Percentiles rank a stretch among this genome's conserved stretches.
phyloP scores from a whole-genome alignment of 2,113 vertebrate genomes.

The Phyllostomus discolor region DNA sequence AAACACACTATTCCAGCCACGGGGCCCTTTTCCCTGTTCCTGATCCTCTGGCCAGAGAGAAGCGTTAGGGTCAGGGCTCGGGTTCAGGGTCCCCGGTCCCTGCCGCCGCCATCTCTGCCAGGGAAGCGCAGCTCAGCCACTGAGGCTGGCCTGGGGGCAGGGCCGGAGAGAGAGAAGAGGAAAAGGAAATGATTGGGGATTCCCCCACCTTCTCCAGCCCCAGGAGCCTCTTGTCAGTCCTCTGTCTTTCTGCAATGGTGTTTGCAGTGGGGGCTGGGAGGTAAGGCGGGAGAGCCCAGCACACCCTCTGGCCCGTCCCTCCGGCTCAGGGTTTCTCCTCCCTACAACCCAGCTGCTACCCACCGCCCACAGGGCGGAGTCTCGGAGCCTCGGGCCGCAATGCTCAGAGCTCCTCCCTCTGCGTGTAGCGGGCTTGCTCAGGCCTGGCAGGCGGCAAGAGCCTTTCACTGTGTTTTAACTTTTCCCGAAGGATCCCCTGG shows the following conservation, averaged over 20 bases:
- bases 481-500: background rate
- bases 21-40: background rate
- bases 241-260: background rate
- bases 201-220: background rate
- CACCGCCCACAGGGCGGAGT: background rate
- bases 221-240: too few species aligned
- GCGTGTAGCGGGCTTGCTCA: background rate
- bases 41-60: background rate
- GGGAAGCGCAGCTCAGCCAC: too few species aligned
- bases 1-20: rapidly evolving
- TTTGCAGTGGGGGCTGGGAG: background rate
- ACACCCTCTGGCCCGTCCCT: rapidly evolving
- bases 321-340: background rate
- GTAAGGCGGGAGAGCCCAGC: background rate
- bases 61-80: too few species aligned
- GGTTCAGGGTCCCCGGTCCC: too few species aligned
- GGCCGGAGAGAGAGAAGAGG: background rate
- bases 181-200: background rate
- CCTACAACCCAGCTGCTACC: background rate
- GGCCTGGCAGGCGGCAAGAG: background rate
- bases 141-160: background rate
- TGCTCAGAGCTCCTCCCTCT: background rate
- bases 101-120: background rate
- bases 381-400: background rate
- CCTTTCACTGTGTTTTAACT: background rate